These are phyloP conservation scores for Diplazon laetatorius DNA, from an alignment of 2,888 invertebrate genomes.

Conservation along the genomic window DNA sequence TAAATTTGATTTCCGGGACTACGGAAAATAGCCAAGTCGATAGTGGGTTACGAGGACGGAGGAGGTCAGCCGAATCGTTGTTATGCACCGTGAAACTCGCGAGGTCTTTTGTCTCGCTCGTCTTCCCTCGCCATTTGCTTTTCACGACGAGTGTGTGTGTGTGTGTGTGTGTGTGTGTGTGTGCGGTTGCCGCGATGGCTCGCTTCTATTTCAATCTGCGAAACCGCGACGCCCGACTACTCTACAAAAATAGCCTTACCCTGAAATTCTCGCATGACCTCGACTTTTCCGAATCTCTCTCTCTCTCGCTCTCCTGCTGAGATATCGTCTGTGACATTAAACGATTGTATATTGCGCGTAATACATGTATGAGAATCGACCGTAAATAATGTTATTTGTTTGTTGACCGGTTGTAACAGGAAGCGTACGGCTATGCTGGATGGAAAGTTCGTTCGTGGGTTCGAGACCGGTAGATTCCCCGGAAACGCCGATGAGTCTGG, in stretches of 20 bases:
- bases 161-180: too few species aligned
- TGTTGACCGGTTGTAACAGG: too few species aligned
- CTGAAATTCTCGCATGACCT: constrained; percentile 72
- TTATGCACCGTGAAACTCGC: constrained; percentile 47
- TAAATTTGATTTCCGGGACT: constrained; percentile 56
- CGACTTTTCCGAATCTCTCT: constrained; percentile 42
- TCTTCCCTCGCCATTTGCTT: constrained; percentile 39
- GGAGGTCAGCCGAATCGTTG: constrained; percentile 34
- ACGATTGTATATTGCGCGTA: neutral
- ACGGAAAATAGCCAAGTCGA: constrained; percentile 30
- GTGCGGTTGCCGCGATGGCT: constrained; percentile 32
- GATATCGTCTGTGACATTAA: too few species aligned
- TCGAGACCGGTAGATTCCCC: constrained; percentile 93
- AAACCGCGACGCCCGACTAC: constrained; percentile 60
- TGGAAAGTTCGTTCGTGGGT: constrained; percentile 96
- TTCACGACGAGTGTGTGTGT: too few species aligned
- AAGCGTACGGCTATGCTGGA: constrained; percentile 92
- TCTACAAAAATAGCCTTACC: constrained; percentile 74
- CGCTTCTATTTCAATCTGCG: constrained; percentile 73
- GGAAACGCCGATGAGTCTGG: constrained; percentile 88
- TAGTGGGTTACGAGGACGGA: constrained; percentile 42
- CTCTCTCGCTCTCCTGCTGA: neutral
- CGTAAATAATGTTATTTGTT: constrained; percentile 7
- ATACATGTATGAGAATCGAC: too few species aligned
- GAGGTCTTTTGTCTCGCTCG: constrained; percentile 49